Conservation (phyloP, 2,113 vertebrate genomes). For the Brachypodius melanocephalos region DNA sequence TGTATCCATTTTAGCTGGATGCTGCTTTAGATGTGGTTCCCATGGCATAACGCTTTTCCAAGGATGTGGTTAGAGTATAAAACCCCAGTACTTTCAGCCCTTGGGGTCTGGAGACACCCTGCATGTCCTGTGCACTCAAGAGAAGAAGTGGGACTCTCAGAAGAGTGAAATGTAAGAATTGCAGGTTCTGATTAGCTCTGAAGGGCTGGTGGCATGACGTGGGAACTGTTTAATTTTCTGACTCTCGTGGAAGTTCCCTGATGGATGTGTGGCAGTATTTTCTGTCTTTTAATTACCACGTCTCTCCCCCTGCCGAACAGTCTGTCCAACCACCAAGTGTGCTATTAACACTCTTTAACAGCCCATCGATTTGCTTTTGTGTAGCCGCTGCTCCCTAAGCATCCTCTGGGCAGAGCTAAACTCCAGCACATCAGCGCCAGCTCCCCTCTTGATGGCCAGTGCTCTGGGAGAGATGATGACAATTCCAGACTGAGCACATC, state of each 20-base stretch:
- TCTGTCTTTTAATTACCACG: neutral
- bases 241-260: neutral
- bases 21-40: neutral
- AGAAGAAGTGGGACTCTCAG: neutral
- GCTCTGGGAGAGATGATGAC: neutral
- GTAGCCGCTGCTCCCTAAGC: neutral
- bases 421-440: neutral
- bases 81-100: neutral
- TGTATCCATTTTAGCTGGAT: neutral
- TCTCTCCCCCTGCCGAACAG: neutral
- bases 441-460: neutral
- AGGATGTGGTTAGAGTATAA: neutral
- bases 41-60: neutral
- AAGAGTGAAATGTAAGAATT: neutral
- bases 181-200: neutral
- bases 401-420: neutral
- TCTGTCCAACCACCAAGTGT: neutral
- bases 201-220: neutral
- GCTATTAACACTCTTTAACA: neutral
- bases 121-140: neutral
- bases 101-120: neutral
- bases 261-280: neutral
- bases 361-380: neutral
- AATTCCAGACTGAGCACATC: neutral
- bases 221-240: neutral